Evolutionary conservation across 2,888 invertebrate species (phyloP).

Genomic region (Oligia latruncula): DNA sequence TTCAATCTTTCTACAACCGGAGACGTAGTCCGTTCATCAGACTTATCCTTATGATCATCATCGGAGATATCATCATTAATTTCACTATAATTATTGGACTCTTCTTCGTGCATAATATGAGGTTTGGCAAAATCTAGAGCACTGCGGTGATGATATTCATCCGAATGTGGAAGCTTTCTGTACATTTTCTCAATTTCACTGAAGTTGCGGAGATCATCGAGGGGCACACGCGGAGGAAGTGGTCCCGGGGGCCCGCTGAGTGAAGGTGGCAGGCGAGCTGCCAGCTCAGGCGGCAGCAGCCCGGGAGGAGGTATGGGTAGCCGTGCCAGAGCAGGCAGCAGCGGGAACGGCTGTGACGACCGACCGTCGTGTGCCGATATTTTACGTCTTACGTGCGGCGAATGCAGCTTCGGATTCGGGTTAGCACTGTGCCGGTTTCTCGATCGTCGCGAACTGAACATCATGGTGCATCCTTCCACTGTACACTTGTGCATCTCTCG

Average conservation of each 20-base stretch:
- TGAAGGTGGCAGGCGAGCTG: constrained; percentile 82
- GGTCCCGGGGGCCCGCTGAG: constrained; percentile 77
- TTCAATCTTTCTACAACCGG: constrained; percentile 80
- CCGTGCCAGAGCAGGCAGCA: constrained; percentile 92
- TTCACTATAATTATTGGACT: constrained; percentile 83
- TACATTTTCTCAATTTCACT: constrained; percentile 90
- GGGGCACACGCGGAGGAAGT: constrained; percentile 89
- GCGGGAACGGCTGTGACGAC: constrained; percentile 94
- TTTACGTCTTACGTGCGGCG: constrained; percentile 97
- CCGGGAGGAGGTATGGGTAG: constrained; percentile 93
- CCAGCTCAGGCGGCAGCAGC: constrained; percentile 91
- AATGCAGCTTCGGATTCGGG: constrained; percentile 98
- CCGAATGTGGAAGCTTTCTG: constrained; percentile 83
- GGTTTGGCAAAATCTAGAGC: constrained; percentile 82
- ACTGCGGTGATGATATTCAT: constrained; percentile 78
- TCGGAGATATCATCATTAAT: constrained; percentile 82
- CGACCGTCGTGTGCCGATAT: constrained; percentile 98
- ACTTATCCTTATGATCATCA: constrained; percentile 78
- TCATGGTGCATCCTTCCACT: constrained; percentile 99
- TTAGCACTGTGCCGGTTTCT: constrained; percentile 99
- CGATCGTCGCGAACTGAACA: constrained; percentile 98
- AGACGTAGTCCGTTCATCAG: constrained; percentile 72
- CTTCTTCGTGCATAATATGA: constrained; percentile 77
- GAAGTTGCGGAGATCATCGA: constrained; percentile 87
- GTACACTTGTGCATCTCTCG: constrained; percentile 99